Conservation (phyloP, 2,797 vertebrate species). For the Linurgus olivaceus region DNA sequence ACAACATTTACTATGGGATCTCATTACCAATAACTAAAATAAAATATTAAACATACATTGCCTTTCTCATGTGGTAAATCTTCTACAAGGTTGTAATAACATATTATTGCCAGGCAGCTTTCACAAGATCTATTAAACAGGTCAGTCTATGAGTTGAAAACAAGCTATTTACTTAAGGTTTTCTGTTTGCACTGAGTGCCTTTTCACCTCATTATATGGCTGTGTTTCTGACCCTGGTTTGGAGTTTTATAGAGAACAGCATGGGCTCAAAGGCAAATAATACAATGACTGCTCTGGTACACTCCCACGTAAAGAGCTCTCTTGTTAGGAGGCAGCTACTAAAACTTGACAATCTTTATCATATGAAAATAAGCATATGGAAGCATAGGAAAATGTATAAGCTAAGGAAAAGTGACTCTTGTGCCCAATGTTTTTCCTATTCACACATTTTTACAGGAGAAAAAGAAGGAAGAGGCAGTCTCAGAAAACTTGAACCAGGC, state of each 20-base stretch:
- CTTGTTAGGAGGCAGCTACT: neutral
- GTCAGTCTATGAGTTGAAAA: neutral
- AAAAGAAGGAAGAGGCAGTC: neutral
- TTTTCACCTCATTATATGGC: neutral
- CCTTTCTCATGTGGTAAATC: neutral
- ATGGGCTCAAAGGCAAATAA: neutral
- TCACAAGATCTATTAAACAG: neutral
- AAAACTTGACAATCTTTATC: neutral
- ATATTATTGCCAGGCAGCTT: neutral
- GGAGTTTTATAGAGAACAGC: neutral
- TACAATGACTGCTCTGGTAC: neutral
- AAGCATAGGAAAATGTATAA: neutral
- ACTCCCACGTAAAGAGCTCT: neutral
- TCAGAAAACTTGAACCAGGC: neutral
- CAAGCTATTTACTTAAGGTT: neutral
- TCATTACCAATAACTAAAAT: neutral
- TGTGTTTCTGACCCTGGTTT: neutral
- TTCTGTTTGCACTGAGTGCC: neutral
- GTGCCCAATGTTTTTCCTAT: neutral
- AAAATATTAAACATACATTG: neutral
- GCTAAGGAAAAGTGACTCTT: neutral
- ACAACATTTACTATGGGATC: neutral
- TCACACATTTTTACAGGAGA: neutral
- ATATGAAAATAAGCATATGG: neutral
- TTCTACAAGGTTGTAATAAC: neutral